Base-by-base conservation (phyloP, 1,140 invertebrate species). In the Aphaenogaster ashmeadi region DNA sequence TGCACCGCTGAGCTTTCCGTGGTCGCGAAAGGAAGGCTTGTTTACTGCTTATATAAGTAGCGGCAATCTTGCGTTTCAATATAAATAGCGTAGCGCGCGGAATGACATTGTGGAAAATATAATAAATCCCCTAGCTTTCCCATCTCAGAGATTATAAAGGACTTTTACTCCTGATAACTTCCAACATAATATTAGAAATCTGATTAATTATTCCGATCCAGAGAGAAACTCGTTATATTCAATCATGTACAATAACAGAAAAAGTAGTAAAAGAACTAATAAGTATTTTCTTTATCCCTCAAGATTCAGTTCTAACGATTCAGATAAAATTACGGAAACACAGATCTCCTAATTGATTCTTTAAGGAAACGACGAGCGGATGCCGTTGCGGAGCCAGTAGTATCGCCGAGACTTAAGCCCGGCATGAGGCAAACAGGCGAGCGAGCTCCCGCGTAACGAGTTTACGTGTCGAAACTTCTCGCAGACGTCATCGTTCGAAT, bases 381-480 rank as follows among this genome's bases (percentile, higher is more conserved):
- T 74, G 15, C 33, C 21, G 67, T 33, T 38, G 38, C 44, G 33
- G 44, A 60, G 38, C 21, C 13, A 77, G n/a, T 60, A 60, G 21
- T 60, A 60, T 8, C 21, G 13, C 18, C 21, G 1, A n/a, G 41
- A 47, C 21, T 60, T 38, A 54, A 52, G 18, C 47, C 78, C 13
- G 33, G 8, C 8, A 13, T n/a, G n/a, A 52, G 13, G 18, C 15
- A 47, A 78, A 62, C 41, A 38, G 13, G 13, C 38, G 33, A 71
- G 36, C 4, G 47, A 80, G 78, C n/a, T 41, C 5, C 44, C 33
- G 36, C 41, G 33, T 52, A 67, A 80, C 21, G 62, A 80, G 27
- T 50, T 80, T 80, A 50, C 60, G 15, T 21, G 62, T 69, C 38
- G n/a, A 41, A 81, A 67, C 47, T 80, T 52, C 47, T 54, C 27